These are phyloP conservation scores for Axinella damicornis DNA, from an alignment of 37 sponge, comb jelly and placozoan genomes.

Conservation along the genomic window DNA sequence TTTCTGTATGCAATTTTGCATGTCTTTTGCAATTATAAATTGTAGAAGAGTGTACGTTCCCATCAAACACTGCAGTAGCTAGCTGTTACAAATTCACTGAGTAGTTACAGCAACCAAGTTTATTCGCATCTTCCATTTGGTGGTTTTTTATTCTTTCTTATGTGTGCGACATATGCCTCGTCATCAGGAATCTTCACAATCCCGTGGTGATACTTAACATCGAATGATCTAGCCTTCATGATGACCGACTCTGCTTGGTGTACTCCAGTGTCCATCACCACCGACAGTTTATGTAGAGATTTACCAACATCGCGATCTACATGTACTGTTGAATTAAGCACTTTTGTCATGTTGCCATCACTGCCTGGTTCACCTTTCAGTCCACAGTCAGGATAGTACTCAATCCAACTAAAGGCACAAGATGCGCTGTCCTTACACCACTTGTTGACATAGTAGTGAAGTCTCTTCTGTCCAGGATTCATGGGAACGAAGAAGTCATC, in stretches of 20 bases:
- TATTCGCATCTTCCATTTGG: too few species aligned
- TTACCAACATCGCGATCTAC: neutral
- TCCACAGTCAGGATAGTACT: conserved; percentile 22
- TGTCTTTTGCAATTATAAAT: too few species aligned
- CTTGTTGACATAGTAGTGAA: conserved; percentile 1
- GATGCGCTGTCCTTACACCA: conserved; percentile 9
- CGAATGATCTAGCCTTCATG: neutral
- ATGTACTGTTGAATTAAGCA: neutral
- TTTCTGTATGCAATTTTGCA: too few species aligned
- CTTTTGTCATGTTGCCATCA: conserved; percentile 2
- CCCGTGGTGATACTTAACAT: neutral
- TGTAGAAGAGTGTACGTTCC: too few species aligned
- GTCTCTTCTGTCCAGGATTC: neutral
- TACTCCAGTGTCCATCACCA: neutral
- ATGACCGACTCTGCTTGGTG: neutral
- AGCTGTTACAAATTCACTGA: too few species aligned
- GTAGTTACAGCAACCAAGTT: too few species aligned
- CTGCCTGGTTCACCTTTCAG: neutral
- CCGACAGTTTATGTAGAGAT: neutral
- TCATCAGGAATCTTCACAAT: neutral
- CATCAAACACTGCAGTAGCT: too few species aligned
- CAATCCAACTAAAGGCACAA: conserved; percentile 12
- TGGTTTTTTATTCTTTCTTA: neutral
- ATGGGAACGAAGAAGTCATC: conserved; percentile 29
- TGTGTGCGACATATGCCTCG: conserved; percentile 19